A percentile compares a stretch with the other conserved stretches of the same genome.
These are phyloP conservation scores for Hirundo rustica DNA, from an alignment of 2,797 vertebrate genomes.

Conservation along the genomic window DNA sequence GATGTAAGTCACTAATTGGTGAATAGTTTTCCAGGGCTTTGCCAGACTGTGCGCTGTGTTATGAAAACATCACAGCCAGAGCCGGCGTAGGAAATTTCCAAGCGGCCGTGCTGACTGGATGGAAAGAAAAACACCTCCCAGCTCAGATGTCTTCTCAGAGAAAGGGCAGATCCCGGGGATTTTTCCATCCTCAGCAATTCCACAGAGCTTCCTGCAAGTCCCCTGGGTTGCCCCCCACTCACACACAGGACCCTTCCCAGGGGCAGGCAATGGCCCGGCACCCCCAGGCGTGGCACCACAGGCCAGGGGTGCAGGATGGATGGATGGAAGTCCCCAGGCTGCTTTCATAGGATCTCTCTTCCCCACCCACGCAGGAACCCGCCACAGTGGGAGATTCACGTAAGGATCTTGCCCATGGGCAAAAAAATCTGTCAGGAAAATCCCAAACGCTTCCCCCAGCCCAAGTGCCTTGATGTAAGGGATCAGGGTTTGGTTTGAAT, in stretches of 20 bases:
- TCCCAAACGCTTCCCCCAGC: background rate
- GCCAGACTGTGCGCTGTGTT: constrained; percentile 21
- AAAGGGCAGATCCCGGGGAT: constrained; percentile 50
- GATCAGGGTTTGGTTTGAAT: background rate
- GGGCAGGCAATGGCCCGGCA: accelerated
- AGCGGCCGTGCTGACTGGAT: constrained; percentile 40
- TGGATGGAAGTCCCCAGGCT: background rate
- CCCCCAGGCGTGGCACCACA: accelerated
- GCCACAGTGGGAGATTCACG: background rate
- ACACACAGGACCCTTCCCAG: accelerated
- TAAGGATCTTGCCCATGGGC: background rate
- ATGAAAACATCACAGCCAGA: constrained; percentile 58
- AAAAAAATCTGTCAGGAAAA: background rate
- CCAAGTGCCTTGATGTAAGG: background rate
- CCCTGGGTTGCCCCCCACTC: background rate
- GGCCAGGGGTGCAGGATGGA: background rate
- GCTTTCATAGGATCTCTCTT: background rate
- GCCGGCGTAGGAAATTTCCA: constrained; percentile 61
- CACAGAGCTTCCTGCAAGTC: background rate
- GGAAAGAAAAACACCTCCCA: constrained; percentile 65
- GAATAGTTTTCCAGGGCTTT: constrained; percentile 18
- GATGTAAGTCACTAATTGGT: constrained; percentile 62
- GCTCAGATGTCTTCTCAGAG: constrained; percentile 56
- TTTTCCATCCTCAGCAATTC: constrained; percentile 39
- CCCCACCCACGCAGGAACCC: background rate